Evolutionary conservation across 2,888 invertebrate species (phyloP).

Genomic region (Eristalis arbustorum): DNA sequence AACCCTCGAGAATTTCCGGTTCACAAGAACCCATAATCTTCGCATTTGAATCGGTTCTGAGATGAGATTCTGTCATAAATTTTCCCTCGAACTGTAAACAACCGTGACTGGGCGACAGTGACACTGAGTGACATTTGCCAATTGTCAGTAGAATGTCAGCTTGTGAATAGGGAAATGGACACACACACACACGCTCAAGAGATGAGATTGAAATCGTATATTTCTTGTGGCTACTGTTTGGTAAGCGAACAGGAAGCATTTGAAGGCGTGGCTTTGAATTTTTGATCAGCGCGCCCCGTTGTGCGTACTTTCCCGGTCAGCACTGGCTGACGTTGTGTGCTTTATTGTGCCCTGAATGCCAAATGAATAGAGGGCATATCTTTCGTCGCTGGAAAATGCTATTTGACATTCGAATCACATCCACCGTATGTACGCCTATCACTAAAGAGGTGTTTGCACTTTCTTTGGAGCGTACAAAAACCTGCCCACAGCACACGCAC

Average conservation of each 20-base stretch:
- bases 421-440: neutral
- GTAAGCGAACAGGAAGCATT: constrained; percentile 59
- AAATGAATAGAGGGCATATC: constrained; percentile 36
- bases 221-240: constrained; percentile 30
- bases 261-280: constrained; percentile 59
- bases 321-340: neutral
- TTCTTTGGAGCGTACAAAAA: constrained; percentile 40
- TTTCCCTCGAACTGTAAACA: neutral
- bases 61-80: constrained; percentile 14
- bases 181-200: neutral
- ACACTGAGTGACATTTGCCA: constrained; percentile 6
- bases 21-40: constrained; percentile 3
- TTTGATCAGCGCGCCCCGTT: constrained; percentile 40
- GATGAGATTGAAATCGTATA: neutral
- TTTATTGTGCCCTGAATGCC: constrained; percentile 44
- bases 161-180: constrained; percentile 23
- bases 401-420: constrained; percentile 44
- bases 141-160: constrained; percentile 31
- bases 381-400: neutral
- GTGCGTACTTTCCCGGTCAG: constrained; percentile 64
- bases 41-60: constrained; percentile 17
- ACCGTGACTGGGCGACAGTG: neutral
- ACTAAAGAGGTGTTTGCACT: constrained; percentile 59
- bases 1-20: constrained; percentile 57
- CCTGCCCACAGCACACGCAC: neutral